Percentiles rank a stretch among this genome's conserved stretches.
phyloP scores from a whole-genome alignment of 2,113 vertebrate species.

The Sinocyclocheilus rhinocerous region DNA sequence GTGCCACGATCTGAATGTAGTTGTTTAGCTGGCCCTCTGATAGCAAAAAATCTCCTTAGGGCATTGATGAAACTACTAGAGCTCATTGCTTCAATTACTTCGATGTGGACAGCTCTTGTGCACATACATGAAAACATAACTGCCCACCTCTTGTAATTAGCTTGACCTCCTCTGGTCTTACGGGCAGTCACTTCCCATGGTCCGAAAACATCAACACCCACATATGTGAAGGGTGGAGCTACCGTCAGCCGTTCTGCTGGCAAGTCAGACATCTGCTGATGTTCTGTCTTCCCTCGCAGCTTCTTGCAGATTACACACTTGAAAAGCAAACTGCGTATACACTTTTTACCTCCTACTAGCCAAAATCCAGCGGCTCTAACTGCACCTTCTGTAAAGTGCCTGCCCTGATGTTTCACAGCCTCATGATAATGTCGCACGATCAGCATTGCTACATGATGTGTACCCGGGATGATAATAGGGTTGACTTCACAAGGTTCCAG shows the following conservation, averaged over 20 bases:
- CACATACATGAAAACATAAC: neutral
- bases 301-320: neutral
- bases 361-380: neutral
- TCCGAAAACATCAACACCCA: neutral
- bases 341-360: neutral
- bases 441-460: too few species aligned
- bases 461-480: too few species aligned
- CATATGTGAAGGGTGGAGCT: neutral
- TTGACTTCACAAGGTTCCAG: too few species aligned
- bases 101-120: neutral
- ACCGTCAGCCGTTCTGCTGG: neutral
- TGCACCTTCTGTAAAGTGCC: too few species aligned
- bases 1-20: neutral
- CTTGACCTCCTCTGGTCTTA: neutral
- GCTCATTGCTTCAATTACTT: neutral
- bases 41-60: neutral
- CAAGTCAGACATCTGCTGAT: neutral
- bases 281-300: neutral
- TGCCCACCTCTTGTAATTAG: neutral
- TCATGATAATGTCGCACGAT: too few species aligned
- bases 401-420: too few species aligned
- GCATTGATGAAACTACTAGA: slow-evolving; percentile 1
- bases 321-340: neutral
- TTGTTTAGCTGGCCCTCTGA: slow-evolving; percentile 9
- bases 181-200: neutral